phyloP scores from a whole-genome alignment of 1,140 invertebrate species.

The Zaprionus tsacasi region DNA sequence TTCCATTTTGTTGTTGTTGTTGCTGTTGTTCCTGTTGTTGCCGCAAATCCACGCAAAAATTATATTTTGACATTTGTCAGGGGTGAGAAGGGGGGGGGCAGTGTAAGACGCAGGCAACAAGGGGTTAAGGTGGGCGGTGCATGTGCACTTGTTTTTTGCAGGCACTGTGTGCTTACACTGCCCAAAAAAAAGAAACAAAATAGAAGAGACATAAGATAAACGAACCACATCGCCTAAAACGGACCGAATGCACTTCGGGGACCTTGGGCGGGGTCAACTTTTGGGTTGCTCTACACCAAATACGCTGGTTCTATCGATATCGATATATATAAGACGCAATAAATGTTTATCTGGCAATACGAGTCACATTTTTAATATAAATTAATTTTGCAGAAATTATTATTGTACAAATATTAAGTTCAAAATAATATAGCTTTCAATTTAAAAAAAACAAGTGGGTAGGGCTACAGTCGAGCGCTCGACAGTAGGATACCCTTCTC shows the following conservation, averaged over 20 bases:
- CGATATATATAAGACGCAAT: background rate
- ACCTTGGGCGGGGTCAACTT: conserved; percentile 25
- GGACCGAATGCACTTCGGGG: conserved; percentile 62
- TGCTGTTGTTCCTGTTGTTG: conserved; percentile 39
- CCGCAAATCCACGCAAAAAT: conserved; percentile 79
- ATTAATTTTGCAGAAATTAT: too few relatives aligned
- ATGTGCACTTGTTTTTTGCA: conserved; percentile 11
- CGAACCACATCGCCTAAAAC: conserved; percentile 8
- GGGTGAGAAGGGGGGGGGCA: conserved; percentile 8
- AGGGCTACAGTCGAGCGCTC: too few relatives aligned
- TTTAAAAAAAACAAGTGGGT: too few relatives aligned
- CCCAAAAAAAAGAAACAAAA: conserved; percentile 41
- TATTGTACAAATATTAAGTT: too few relatives aligned
- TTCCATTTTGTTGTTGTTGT: conserved; percentile 14
- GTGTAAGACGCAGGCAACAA: too few relatives aligned
- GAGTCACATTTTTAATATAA: too few relatives aligned
- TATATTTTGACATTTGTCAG: conserved; percentile 79
- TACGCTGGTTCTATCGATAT: background rate
- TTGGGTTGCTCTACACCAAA: conserved; percentile 22
- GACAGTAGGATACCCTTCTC: too few relatives aligned
- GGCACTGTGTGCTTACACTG: conserved; percentile 40
- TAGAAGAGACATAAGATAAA: conserved; percentile 3
- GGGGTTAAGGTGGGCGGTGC: conserved; percentile 10
- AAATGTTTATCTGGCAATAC: too few relatives aligned
- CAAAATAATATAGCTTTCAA: too few relatives aligned